Evolutionary conservation across 2,888 invertebrate genomes (phyloP).

Genomic region (Papilio gigon): DNA sequence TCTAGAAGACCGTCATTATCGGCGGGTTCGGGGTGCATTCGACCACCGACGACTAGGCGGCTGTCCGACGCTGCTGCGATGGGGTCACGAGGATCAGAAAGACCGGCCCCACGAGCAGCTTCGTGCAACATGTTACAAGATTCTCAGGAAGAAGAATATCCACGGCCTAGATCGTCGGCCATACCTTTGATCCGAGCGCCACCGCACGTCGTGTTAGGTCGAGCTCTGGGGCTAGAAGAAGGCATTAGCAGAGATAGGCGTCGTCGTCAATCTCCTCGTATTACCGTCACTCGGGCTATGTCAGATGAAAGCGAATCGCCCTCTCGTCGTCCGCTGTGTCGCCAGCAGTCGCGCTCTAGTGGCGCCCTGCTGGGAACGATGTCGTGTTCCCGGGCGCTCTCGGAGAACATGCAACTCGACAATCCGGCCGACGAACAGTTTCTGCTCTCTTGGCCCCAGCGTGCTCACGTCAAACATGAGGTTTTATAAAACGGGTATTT

Average conservation of each 20-base stretch:
- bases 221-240: constrained; percentile 82
- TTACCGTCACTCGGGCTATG: constrained; percentile 87
- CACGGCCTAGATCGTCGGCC: constrained; percentile 67
- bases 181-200: constrained; percentile 80
- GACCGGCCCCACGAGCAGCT: constrained; percentile 83
- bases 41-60: constrained; percentile 72
- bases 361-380: constrained; percentile 76
- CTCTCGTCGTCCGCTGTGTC: constrained; percentile 75
- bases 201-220: constrained; percentile 83
- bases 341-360: constrained; percentile 77
- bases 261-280: constrained; percentile 84
- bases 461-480: constrained; percentile 59
- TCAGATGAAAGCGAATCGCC: constrained; percentile 87
- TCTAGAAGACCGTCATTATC: constrained; percentile 88
- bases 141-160: constrained; percentile 75
- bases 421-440: constrained; percentile 75
- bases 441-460: constrained; percentile 82
- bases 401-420: constrained; percentile 61
- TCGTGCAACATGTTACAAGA: constrained; percentile 88
- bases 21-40: constrained; percentile 76
- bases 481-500: constrained; percentile 73
- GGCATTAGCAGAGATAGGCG: constrained; percentile 64
- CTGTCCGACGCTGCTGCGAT: constrained; percentile 76
- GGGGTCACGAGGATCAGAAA: constrained; percentile 69
- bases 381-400: constrained; percentile 75